Conservation (phyloP, 2,113 vertebrate species). For the Anseranas semipalmata region DNA sequence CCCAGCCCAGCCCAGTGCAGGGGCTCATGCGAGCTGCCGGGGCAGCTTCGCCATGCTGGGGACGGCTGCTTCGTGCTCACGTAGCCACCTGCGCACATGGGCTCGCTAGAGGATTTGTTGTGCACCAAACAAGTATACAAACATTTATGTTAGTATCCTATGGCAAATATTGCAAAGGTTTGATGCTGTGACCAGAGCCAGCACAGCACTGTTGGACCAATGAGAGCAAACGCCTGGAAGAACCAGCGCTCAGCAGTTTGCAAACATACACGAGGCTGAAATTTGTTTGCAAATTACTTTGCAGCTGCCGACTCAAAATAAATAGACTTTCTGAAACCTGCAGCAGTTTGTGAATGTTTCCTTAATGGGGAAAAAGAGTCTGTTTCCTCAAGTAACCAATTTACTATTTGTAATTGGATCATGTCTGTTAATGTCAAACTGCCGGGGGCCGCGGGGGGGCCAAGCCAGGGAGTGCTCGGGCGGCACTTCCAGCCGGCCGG, state of each 20-base stretch:
- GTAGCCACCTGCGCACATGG: not conserved
- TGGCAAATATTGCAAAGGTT: too few species aligned
- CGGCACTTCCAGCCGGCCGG: not conserved
- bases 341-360: not conserved
- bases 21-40: not conserved
- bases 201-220: accelerated
- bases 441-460: not conserved
- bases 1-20: too few species aligned
- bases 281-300: not conserved
- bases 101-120: too few species aligned
- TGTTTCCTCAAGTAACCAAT: not conserved
- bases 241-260: not conserved
- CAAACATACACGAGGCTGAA: accelerated
- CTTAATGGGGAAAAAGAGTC: not conserved
- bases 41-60: not conserved
- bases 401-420: not conserved
- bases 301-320: not conserved
- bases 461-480: too few species aligned
- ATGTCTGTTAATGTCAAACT: not conserved
- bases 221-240: accelerated
- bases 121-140: not conserved
- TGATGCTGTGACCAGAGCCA: not conserved
- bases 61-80: not conserved
- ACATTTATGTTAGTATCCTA: accelerated
- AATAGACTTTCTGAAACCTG: not conserved